These are phyloP conservation scores for Pantherophis vulpinus DNA, from an alignment of 2,797 vertebrate species.

Conservation along the genomic window DNA sequence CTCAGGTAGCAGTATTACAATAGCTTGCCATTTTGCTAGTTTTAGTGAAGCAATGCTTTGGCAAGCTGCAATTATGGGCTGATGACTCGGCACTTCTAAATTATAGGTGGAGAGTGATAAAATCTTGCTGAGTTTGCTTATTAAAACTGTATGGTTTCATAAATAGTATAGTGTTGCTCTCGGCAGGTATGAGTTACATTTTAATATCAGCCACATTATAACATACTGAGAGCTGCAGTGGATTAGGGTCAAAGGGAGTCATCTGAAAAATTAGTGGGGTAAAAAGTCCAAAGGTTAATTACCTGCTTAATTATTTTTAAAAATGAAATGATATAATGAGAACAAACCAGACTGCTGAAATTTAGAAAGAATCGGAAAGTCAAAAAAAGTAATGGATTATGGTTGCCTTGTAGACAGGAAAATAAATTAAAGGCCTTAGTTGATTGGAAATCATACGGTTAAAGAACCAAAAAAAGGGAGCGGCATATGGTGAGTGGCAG, in stretches of 20 bases:
- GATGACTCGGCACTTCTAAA: slow-evolving; percentile 69
- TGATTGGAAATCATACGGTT: slow-evolving; percentile 51
- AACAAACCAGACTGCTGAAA: slow-evolving; percentile 42
- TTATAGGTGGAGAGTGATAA: slow-evolving; percentile 73
- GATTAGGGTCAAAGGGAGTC: slow-evolving; percentile 54
- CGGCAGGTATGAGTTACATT: slow-evolving; percentile 66
- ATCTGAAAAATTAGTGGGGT: slow-evolving; percentile 39
- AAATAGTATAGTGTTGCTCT: slow-evolving; percentile 71
- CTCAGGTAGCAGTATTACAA: slow-evolving; percentile 45
- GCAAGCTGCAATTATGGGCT: slow-evolving; percentile 42
- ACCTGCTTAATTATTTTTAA: background rate
- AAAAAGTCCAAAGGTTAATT: slow-evolving; percentile 42
- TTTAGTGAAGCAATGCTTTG: slow-evolving; percentile 36
- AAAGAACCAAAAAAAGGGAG: slow-evolving; percentile 11
- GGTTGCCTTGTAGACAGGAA: background rate
- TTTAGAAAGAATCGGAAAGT: background rate
- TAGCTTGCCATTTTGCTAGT: slow-evolving; percentile 50
- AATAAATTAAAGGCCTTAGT: background rate
- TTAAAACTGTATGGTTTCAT: slow-evolving; percentile 72
- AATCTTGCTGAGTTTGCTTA: slow-evolving; percentile 76
- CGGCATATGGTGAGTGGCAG: background rate
- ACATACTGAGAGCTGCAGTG: slow-evolving; percentile 36
- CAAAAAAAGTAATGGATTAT: background rate
- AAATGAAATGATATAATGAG: slow-evolving; percentile 41
- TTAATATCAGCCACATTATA: slow-evolving; percentile 58